Evolutionary conservation across 2,888 invertebrate genomes (phyloP), one percentile per base, ranked within the genome.

Genomic region (Heliconius aoede): DNA sequence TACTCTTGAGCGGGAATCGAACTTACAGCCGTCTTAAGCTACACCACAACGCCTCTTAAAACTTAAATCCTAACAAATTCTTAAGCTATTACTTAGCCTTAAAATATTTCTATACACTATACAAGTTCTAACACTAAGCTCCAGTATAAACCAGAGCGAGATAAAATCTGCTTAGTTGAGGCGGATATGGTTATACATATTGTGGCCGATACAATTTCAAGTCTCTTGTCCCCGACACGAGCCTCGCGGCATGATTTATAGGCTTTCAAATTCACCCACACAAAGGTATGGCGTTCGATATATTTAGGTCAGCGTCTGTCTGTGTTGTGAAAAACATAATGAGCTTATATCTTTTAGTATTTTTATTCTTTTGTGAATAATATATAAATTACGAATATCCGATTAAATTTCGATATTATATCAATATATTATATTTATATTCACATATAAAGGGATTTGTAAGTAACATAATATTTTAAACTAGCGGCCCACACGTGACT

Each of bases 221-320:
- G 87, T 90, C 88, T 87, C 88, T 87, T 85, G 85, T 84, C 84
- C 84, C 83, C 76, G 79, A 77, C 80, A 80, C 87, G 81, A 86
- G 86, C 90, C 81, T 81, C 61, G 77, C 81, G 78, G 77, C 77
- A 79, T 87, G 90, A 91, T 92, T 92, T 91, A 91, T 91, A 90
- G 89, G 89, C 91, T 90, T 90, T 89, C 86, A 87, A 90, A 86
- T 88, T 86, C 87, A 90, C 90, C 81, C 89, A 88, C 89, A 90
- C 89, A 86, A 73, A 79, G 72, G 79, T 80, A 78, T 82, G 78
- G 82, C 82, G 82, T 83, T 86, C 83, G 73, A 80, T 82, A 85
- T 90, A 91, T 90, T 91, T 93, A 89, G 93, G 93, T 91, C 80
- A 80, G 77, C 78, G 65, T 73, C 72, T 77, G 76, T 78, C 72